A percentile compares a stretch with the other conserved stretches of the same genome.
phyloP scores from a whole-genome alignment of 2,888 invertebrate genomes.

The Macrophya alboannulata region DNA sequence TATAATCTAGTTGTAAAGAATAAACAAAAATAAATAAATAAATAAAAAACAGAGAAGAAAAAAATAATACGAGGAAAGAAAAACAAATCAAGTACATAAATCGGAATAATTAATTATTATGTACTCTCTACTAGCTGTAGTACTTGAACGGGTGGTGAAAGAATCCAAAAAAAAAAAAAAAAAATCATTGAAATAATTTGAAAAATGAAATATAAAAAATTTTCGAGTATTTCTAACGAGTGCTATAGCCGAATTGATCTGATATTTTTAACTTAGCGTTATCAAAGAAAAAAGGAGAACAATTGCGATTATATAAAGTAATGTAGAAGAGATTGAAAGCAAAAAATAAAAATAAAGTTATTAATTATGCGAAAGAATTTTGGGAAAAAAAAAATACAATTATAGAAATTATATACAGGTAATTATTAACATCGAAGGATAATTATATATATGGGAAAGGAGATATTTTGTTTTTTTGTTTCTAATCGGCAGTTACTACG shows the following conservation, averaged over 20 bases:
- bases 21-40: slow-evolving; percentile 60
- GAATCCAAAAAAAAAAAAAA: slow-evolving; percentile 40
- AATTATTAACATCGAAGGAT: slow-evolving; percentile 41
- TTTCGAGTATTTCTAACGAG: slow-evolving; percentile 8
- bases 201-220: neutral
- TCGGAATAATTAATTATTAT: slow-evolving; percentile 29
- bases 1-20: slow-evolving; percentile 65
- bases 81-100: slow-evolving; percentile 44
- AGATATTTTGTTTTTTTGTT: too few species aligned
- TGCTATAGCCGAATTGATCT: slow-evolving; percentile 17
- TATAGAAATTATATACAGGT: slow-evolving; percentile 43
- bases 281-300: neutral
- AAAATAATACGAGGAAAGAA: slow-evolving; percentile 48
- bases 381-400: neutral
- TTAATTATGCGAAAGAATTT: neutral
- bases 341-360: neutral
- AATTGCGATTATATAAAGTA: slow-evolving; percentile 9
- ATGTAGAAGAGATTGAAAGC: neutral
- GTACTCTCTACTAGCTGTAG: slow-evolving; percentile 32
- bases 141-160: slow-evolving; percentile 56
- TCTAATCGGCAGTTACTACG: neutral
- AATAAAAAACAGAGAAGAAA: slow-evolving; percentile 32
- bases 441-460: neutral
- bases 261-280: slow-evolving; percentile 40
- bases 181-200: slow-evolving; percentile 6